A percentile compares a stretch with the other conserved stretches of the same genome.
Conservation (phyloP, 2,888 invertebrate genomes). For the Callyntrura guangdongensis region DNA sequence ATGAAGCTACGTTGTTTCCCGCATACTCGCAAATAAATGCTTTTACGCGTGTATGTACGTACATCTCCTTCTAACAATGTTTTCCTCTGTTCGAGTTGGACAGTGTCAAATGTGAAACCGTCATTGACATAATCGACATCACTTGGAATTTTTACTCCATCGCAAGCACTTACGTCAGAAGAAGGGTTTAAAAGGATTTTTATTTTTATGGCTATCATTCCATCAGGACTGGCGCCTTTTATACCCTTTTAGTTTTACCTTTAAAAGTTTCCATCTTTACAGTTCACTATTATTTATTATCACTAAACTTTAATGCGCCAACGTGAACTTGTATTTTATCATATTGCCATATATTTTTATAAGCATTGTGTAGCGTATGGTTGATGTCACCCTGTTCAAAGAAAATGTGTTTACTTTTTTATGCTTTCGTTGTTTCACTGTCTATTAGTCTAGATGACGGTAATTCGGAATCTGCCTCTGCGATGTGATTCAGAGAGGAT, state of each 20-base stretch:
- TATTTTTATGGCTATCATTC: conserved; percentile 50
- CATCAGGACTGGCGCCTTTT: background rate
- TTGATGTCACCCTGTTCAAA: background rate
- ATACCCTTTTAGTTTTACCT: background rate
- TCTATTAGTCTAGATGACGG: background rate
- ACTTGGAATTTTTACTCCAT: conserved; percentile 5
- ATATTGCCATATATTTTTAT: background rate
- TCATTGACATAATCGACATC: background rate
- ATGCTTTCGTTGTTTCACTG: background rate
- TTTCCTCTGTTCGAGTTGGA: background rate
- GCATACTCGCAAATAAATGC: no score
- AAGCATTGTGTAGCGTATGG: background rate
- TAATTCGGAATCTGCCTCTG: background rate
- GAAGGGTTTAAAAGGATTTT: conserved; percentile 41
- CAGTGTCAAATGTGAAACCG: background rate
- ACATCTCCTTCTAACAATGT: background rate
- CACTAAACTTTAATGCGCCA: no score
- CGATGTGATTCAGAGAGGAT: conserved; percentile 24
- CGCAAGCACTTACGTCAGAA: background rate
- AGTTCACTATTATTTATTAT: no score
- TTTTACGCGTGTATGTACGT: no score
- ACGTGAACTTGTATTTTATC: background rate
- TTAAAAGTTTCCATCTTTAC: no score
- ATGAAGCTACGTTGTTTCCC: no score
- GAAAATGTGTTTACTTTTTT: background rate